Evolutionary conservation across 2,888 invertebrate species (phyloP).

Genomic region (Andrena dorsata): DNA sequence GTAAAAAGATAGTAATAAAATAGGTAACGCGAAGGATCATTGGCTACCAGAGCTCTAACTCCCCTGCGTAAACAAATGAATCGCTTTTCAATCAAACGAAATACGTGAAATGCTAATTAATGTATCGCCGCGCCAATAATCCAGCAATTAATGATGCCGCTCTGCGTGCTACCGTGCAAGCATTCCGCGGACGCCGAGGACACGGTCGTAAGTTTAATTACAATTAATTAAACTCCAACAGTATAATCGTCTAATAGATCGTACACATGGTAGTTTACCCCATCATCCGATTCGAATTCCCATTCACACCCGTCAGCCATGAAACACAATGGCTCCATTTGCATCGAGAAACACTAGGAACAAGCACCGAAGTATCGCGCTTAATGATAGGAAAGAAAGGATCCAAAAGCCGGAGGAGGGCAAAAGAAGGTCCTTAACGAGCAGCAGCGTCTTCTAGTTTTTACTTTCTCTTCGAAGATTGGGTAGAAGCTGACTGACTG

Average conservation of each 20-base stretch:
- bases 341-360: not conserved
- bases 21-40: not conserved
- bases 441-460: too few species aligned
- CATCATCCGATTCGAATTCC: not conserved
- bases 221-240: constrained; percentile 16
- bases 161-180: not conserved
- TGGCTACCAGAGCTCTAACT: not conserved
- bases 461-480: too few species aligned
- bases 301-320: not conserved
- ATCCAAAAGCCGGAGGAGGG: not conserved
- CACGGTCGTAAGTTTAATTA: not conserved
- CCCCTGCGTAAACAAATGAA: not conserved
- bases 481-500: too few species aligned
- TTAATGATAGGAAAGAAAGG: not conserved
- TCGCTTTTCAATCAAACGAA: not conserved
- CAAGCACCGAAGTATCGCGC: not conserved
- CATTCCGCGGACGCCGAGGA: not conserved
- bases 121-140: not conserved
- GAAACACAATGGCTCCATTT: not conserved
- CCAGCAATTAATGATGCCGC: not conserved
- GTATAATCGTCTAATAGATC: not conserved
- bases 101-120: not conserved
- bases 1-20: not conserved
- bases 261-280: not conserved
- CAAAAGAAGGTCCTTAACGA: too few species aligned